Base-by-base conservation (phyloP, 2,888 invertebrate species). In the Epirrita christyi region DNA sequence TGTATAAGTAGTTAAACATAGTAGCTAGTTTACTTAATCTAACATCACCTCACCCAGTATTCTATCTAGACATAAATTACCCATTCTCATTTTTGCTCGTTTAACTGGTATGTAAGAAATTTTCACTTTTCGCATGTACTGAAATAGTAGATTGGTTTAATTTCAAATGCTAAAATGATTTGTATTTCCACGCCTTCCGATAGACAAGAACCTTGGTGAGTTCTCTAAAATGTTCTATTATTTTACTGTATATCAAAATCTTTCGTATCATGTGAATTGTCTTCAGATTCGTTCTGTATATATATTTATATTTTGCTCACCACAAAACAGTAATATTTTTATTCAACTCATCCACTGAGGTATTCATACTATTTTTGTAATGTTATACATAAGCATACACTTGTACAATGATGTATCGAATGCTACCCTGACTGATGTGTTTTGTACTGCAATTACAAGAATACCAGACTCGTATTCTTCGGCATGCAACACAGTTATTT, bases 151-250 rank as follows among this genome's bases (percentile, higher is more conserved):
- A 34, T 21, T 49, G 2, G 10, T 45, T 45, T 41, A 40, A 11
- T 41, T 38, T 38, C 21, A 40, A 55, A 55, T 29, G 47, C 21
- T 51, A 21, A 28, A 43, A 48, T 46, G 4, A 36, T 62, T 58
- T 82, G 68, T 83, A 79, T 85, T 88, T 88, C 76, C 90, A 91
- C 79, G 90, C 90, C 72, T 66, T 64, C 91, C 76, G 87, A 82
- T 80, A 91, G 90, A 91, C 85, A 91, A 90, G 83, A 90, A 88
- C 76, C 81, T 87, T 76, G 91, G 91, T 91, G 91, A 91, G 91
- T 91, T 81, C 67, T 71, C 64, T 62, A 57, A 64, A 58, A 32
- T 10, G 38, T 52, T 32, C 34, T 46, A 32, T 50, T 29, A 2
- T 14, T 13, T 38, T 29, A 51, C 14, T 37, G 40, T 48, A 47